Percentiles rank a stretch among this genome's conserved stretches.
These are phyloP conservation scores for Apodemia zela DNA, from an alignment of 2,888 invertebrate species.

Conservation along the genomic window DNA sequence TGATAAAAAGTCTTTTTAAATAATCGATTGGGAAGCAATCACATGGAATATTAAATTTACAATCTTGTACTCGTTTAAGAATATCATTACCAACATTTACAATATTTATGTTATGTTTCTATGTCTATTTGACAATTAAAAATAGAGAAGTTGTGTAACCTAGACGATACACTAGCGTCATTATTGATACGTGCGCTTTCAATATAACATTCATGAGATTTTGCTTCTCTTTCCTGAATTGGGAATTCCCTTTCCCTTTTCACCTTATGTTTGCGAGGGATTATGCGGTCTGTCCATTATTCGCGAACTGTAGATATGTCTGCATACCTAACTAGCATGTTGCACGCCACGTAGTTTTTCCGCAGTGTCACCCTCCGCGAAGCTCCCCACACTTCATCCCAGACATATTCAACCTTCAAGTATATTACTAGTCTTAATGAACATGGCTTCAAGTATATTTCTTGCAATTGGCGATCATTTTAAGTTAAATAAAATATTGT, in stretches of 20 bases:
- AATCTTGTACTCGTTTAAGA: too few species aligned
- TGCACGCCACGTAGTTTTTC: neutral
- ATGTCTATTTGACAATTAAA: too few species aligned
- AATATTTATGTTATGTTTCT: too few species aligned
- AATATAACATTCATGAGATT: too few species aligned
- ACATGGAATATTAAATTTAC: too few species aligned
- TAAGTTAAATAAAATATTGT: too few species aligned
- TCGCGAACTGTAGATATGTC: neutral
- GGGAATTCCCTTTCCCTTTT: too few species aligned
- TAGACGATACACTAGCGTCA: neutral
- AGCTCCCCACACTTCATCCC: slow-evolving; percentile 2
- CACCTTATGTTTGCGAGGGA: neutral
- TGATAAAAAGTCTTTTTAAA: too few species aligned
- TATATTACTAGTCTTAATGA: neutral
- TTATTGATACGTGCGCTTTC: neutral
- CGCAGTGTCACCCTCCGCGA: neutral
- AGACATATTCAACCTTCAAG: neutral
- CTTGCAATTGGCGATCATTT: neutral
- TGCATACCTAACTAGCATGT: slow-evolving; percentile 2
- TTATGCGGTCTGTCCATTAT: neutral
- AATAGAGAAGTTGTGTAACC: too few species aligned
- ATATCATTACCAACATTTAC: too few species aligned
- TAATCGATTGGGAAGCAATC: too few species aligned
- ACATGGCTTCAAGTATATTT: neutral
- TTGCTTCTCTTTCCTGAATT: neutral